phyloP scores from a whole-genome alignment of 1,140 invertebrate species.

The Ruditapes philippinarum region DNA sequence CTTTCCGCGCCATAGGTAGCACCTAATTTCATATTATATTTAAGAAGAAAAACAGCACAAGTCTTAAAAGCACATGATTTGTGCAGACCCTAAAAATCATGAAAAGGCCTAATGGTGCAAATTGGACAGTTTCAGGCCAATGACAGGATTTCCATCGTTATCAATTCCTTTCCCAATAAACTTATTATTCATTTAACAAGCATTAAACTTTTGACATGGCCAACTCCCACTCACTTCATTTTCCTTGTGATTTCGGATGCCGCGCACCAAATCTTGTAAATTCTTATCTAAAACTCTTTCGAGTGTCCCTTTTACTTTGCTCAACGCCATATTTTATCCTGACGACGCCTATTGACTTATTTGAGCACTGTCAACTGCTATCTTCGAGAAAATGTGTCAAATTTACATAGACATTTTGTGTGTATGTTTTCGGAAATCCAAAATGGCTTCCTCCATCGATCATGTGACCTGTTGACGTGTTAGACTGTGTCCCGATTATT shows the following conservation, averaged over 20 bases:
- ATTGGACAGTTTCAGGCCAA: no score
- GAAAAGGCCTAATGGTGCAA: no score
- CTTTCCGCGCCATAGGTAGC: no score
- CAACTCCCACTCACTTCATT: slow-evolving; percentile 94
- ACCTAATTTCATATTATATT: no score
- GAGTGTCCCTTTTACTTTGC: slow-evolving; percentile 99
- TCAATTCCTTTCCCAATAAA: no score
- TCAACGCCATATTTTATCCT: slow-evolving; percentile 83
- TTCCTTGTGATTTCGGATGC: slow-evolving; percentile 99
- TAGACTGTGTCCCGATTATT: slow-evolving; percentile 39
- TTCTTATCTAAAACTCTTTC: slow-evolving; percentile 99
- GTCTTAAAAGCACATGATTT: no score
- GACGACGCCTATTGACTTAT: neutral
- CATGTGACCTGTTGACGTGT: slow-evolving; percentile 78
- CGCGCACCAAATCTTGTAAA: slow-evolving; percentile 98
- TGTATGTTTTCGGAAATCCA: slow-evolving; percentile 65
- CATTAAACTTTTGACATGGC: no score
- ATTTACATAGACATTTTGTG: slow-evolving; percentile 41
- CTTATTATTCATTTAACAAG: no score
- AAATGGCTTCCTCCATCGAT: slow-evolving; percentile 74
- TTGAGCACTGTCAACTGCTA: slow-evolving; percentile 15
- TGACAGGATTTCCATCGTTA: no score
- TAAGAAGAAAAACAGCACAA: no score
- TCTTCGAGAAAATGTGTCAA: slow-evolving; percentile 38
- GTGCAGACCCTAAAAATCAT: no score